These are phyloP conservation scores for mouse (Mus musculus) DNA, from an alignment of 2,113 vertebrate species.

Conservation along the genomic window DNA sequence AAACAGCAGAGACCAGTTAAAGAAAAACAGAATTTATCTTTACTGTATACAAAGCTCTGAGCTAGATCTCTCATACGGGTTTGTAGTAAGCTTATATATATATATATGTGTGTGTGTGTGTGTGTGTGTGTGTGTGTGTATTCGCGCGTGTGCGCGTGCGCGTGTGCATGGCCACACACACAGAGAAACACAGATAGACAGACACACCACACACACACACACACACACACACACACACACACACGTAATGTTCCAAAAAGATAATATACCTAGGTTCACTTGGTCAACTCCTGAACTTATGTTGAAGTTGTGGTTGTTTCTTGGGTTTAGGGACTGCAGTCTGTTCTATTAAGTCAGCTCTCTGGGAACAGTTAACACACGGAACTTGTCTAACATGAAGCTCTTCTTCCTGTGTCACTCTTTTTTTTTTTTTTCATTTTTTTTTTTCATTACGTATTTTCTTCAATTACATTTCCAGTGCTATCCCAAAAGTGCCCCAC, in stretches of 20 bases:
- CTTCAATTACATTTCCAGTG: too few relatives aligned
- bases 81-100: neutral
- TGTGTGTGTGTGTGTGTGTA: too few relatives aligned
- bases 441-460: too few relatives aligned
- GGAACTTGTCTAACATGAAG: neutral
- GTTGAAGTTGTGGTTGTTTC: neutral
- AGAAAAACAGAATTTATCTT: neutral
- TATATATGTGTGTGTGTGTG: neutral
- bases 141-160: too few relatives aligned
- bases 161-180: accelerated
- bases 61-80: neutral
- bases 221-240: neutral
- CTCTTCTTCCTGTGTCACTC: neutral
- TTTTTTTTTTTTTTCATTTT: constrained; percentile 43
- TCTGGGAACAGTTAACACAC: neutral
- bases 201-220: neutral
- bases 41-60: neutral
- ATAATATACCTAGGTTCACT: neutral
- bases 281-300: neutral
- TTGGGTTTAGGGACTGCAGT: neutral
- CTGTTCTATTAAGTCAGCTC: neutral
- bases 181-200: accelerated
- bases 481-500: too few relatives aligned
- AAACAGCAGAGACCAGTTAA: neutral
- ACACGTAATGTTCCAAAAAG: neutral